Conservation (phyloP, 2,888 invertebrate genomes). For the Anoplius nigerrimus region DNA sequence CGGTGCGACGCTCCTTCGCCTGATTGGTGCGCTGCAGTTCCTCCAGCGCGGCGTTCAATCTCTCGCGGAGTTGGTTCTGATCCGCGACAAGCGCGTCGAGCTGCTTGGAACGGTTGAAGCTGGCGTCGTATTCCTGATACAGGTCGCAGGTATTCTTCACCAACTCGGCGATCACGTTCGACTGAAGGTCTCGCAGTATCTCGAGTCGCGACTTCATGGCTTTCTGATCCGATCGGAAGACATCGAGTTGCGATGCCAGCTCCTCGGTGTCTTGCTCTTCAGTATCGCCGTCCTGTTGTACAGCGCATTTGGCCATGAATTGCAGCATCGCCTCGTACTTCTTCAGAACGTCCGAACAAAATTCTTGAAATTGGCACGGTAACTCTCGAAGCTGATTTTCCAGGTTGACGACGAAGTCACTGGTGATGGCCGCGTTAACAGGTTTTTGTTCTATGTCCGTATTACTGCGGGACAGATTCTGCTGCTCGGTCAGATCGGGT, state of each 20-base stretch:
- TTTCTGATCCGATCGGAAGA: slow-evolving; percentile 32
- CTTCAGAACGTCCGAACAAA: slow-evolving; percentile 49
- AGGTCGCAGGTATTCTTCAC: slow-evolving; percentile 29
- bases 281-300: neutral
- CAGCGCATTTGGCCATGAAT: slow-evolving; percentile 36
- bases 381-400: slow-evolving; percentile 49
- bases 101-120: slow-evolving; percentile 27
- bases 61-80: slow-evolving; percentile 40
- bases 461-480: neutral
- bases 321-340: slow-evolving; percentile 44
- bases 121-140: slow-evolving; percentile 37
- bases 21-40: slow-evolving; percentile 52
- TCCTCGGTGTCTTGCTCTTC: slow-evolving; percentile 20
- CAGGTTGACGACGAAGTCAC: slow-evolving; percentile 48
- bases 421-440: slow-evolving; percentile 26
- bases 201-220: slow-evolving; percentile 39
- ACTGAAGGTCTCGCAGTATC: slow-evolving; percentile 32
- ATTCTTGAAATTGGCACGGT: slow-evolving; percentile 35
- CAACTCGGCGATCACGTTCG: slow-evolving; percentile 36
- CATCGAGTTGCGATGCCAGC: slow-evolving; percentile 32
- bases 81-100: slow-evolving; percentile 22
- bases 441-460: neutral
- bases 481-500: neutral
- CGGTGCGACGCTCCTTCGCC: slow-evolving; percentile 47
- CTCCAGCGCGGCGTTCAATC: slow-evolving; percentile 34